These are phyloP conservation scores for Drosophila littoralis DNA, from an alignment of 1,140 invertebrate species.

Conservation along the genomic window DNA sequence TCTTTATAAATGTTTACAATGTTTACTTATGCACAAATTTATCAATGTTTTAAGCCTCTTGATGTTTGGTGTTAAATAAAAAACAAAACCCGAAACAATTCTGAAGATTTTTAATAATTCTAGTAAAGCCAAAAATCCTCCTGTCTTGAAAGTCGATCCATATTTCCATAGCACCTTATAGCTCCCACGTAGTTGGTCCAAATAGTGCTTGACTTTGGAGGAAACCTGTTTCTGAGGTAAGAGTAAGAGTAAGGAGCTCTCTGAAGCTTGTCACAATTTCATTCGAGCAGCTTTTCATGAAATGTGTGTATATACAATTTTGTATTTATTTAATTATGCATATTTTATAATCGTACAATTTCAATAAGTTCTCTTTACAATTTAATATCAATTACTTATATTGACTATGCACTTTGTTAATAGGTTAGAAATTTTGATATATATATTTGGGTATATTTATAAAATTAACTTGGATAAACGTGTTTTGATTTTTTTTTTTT, in stretches of 20 bases:
- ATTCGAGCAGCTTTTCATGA: background rate
- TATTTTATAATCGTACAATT: slow-evolving; percentile 75
- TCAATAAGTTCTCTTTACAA: slow-evolving; percentile 64
- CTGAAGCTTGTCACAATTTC: background rate
- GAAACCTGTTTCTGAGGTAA: background rate
- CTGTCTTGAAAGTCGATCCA: background rate
- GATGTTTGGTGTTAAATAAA: slow-evolving; percentile 53
- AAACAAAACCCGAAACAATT: slow-evolving; percentile 10
- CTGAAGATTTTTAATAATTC: background rate
- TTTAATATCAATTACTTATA: slow-evolving; percentile 70
- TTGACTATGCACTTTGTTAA: slow-evolving; percentile 70
- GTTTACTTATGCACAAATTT: slow-evolving; percentile 32
- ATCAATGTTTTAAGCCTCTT: slow-evolving; percentile 52
- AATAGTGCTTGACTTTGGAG: too few species aligned
- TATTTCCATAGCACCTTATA: too few species aligned
- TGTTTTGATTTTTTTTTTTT: slow-evolving; percentile 1
- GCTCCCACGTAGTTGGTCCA: too few species aligned
- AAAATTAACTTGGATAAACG: slow-evolving; percentile 59
- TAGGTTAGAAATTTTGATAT: slow-evolving; percentile 55
- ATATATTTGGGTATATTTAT: slow-evolving; percentile 58
- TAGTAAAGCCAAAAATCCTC: background rate
- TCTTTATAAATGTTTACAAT: slow-evolving; percentile 49
- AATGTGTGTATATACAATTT: slow-evolving; percentile 31
- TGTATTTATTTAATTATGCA: slow-evolving; percentile 62
- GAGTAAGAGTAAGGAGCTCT: background rate